These are phyloP conservation scores for Diglossa cyanea DNA, from an alignment of 2,797 vertebrate species.

Conservation along the genomic window DNA sequence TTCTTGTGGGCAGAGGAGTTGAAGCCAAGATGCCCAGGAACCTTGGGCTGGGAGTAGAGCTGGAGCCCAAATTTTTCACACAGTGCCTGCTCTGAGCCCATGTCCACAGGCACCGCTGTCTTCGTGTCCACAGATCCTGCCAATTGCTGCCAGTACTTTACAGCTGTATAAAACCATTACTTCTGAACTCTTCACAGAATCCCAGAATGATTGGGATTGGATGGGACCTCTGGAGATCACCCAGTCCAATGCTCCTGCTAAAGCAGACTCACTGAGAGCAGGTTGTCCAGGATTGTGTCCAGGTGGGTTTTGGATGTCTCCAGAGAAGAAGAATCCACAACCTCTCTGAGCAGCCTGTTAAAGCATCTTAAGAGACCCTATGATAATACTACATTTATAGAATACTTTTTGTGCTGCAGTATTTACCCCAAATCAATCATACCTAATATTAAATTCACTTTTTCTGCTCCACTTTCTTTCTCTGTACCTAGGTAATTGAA, in stretches of 20 bases:
- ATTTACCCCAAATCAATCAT: neutral
- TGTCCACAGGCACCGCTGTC: neutral
- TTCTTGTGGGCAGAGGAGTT: neutral
- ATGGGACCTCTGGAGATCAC: neutral
- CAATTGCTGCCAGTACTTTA: neutral
- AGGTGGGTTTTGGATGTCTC: accelerated
- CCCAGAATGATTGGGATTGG: neutral
- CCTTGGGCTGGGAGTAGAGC: neutral
- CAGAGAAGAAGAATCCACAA: neutral
- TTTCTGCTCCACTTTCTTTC: neutral
- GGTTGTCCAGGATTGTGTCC: neutral
- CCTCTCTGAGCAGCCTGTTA: neutral
- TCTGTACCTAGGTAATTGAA: neutral
- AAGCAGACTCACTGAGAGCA: neutral
- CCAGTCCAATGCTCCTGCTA: neutral
- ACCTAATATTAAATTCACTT: neutral
- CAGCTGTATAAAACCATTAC: neutral
- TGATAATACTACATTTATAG: neutral
- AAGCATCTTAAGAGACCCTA: neutral
- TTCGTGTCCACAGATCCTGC: neutral
- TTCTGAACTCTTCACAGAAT: neutral
- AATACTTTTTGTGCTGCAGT: neutral
- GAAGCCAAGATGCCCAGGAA: accelerated
- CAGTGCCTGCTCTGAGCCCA: neutral
- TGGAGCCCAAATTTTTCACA: neutral